Percentiles rank a stretch among this genome's conserved stretches.
Evolutionary conservation across 1,140 invertebrate species (phyloP).

Genomic region (Hycleus cichorii): DNA sequence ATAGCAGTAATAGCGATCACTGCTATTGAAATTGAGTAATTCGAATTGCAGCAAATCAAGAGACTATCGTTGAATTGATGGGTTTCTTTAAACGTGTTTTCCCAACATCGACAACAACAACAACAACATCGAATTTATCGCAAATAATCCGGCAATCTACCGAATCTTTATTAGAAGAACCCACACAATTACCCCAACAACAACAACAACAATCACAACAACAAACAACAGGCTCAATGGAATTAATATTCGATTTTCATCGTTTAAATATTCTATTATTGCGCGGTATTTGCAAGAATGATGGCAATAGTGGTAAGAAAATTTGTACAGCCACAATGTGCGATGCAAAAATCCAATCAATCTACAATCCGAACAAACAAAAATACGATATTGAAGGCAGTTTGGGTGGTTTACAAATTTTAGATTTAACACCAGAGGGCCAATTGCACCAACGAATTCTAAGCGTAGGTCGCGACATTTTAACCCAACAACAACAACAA

Average conservation of each 20-base stretch:
- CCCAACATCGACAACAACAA: conserved; percentile 42
- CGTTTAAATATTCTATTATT: conserved; percentile 81
- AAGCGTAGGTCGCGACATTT: conserved; percentile 72
- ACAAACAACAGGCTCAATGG: conserved; percentile 45
- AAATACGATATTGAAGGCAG: conserved; percentile 69
- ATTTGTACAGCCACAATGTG: conserved; percentile 89
- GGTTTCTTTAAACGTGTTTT: conserved; percentile 75
- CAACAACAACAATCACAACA: conserved; percentile 21
- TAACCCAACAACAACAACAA: conserved; percentile 42
- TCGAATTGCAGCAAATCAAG: conserved; percentile 79
- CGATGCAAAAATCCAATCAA: conserved; percentile 84
- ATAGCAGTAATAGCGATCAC: too few relatives aligned
- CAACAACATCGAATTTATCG: conserved; percentile 21
- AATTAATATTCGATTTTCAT: conserved; percentile 89
- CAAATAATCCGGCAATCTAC: conserved; percentile 19
- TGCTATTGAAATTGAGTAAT: too few relatives aligned
- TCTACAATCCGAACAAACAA: conserved; percentile 51
- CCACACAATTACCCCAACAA: background rate
- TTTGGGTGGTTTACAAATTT: conserved; percentile 79
- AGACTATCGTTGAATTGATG: conserved; percentile 87
- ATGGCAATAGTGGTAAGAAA: conserved; percentile 70
- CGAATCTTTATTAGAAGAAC: conserved; percentile 28
- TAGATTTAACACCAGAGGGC: conserved; percentile 83
- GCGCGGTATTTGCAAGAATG: conserved; percentile 60
- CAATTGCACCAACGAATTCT: conserved; percentile 77